Conservation (phyloP, 1,140 invertebrate species). For the Lycorma delicatula region DNA sequence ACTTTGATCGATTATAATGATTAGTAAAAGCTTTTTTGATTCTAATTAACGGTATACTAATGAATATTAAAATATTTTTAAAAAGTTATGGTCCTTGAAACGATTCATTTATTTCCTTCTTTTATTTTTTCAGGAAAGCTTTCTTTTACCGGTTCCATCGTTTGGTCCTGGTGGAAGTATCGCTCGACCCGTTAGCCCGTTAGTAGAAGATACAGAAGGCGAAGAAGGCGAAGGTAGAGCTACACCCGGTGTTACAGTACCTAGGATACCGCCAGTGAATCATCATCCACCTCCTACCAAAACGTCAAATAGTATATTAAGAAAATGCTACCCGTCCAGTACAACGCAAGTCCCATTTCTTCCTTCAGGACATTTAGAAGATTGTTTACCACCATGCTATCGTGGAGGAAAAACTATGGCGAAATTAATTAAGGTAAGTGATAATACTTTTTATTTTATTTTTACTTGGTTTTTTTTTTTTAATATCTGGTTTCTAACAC, state of each 20-base stretch:
- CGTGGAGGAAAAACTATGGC: constrained; percentile 46
- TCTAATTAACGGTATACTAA: too few relatives aligned
- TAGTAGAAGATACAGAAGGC: constrained; percentile 33
- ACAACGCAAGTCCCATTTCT: constrained; percentile 30
- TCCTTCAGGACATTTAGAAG: constrained; percentile 35
- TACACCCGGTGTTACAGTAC: constrained; percentile 16
- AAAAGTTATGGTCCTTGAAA: too few relatives aligned
- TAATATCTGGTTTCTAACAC: too few relatives aligned
- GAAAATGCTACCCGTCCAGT: constrained; percentile 36
- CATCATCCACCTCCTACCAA: constrained; percentile 7
- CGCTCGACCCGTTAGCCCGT: constrained; percentile 35
- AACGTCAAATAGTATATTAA: constrained; percentile 25
- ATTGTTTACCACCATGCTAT: constrained; percentile 48
- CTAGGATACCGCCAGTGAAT: neutral
- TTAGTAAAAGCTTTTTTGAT: too few relatives aligned
- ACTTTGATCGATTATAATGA: too few relatives aligned
- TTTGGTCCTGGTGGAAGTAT: constrained; percentile 34
- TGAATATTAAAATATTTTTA: too few relatives aligned
- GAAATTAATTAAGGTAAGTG: constrained; percentile 46
- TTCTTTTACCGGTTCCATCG: constrained; percentile 34
- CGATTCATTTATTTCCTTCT: too few relatives aligned
- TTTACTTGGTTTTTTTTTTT: too few relatives aligned
- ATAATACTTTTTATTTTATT: neutral
- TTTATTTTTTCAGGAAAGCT: constrained; percentile 32
- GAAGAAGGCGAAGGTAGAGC: constrained; percentile 32